A percentile compares a stretch with the other conserved stretches of the same genome.
phyloP scores from a whole-genome alignment of 1,140 invertebrate species.

The Drosophila neocordata region DNA sequence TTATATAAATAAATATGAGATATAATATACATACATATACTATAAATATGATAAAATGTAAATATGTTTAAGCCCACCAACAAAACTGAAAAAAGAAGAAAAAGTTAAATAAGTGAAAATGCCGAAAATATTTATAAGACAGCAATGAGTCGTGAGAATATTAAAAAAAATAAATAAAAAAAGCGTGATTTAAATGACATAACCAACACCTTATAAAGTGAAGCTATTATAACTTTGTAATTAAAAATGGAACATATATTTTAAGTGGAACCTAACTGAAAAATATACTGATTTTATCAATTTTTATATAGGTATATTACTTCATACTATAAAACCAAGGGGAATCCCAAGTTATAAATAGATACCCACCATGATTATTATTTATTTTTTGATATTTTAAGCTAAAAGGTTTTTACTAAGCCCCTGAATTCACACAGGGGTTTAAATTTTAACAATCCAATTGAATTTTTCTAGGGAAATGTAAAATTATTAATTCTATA shows the following conservation, averaged over 20 bases:
- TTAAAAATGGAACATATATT: neutral
- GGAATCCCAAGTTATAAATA: too few relatives aligned
- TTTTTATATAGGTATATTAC: too few relatives aligned
- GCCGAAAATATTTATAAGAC: slow-evolving; percentile 30
- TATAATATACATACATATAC: slow-evolving; percentile 26
- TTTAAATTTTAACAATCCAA: too few relatives aligned
- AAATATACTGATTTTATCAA: too few relatives aligned
- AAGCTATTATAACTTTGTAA: neutral
- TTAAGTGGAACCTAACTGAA: too few relatives aligned
- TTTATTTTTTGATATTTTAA: too few relatives aligned
- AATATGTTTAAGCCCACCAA: neutral
- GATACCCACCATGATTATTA: too few relatives aligned
- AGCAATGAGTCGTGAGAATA: slow-evolving; percentile 33
- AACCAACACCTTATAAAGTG: neutral
- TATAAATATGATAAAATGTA: slow-evolving; percentile 13
- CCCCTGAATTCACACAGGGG: too few relatives aligned
- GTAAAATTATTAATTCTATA: too few relatives aligned
- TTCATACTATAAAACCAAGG: too few relatives aligned
- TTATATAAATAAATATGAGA: slow-evolving; percentile 58
- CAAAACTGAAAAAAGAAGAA: neutral
- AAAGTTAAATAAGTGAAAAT: slow-evolving; percentile 14
- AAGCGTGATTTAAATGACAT: slow-evolving; percentile 6
- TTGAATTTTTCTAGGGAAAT: too few relatives aligned
- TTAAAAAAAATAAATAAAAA: neutral
- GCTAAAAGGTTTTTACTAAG: too few relatives aligned